Evolutionary conservation across 2,113 vertebrate genomes (phyloP).

Genomic region (Halichoeres trimaculatus): DNA sequence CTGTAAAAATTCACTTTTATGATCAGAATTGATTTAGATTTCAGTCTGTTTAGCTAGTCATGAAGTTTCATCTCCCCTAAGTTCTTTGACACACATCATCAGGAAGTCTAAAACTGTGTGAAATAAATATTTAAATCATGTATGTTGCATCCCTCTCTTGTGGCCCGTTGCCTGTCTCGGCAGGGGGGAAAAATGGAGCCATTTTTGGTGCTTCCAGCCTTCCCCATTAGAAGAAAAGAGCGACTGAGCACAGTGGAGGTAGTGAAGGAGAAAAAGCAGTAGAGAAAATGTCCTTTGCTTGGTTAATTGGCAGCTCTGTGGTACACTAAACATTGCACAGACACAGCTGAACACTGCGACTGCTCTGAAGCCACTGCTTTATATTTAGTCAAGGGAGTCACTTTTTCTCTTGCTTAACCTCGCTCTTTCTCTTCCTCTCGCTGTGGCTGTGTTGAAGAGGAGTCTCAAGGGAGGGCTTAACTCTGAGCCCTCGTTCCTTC

Average conservation of each 20-base stretch:
- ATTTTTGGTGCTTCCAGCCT: slow-evolving; percentile 27
- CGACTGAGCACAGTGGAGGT: slow-evolving; percentile 29
- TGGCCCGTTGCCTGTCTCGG: slow-evolving; percentile 5
- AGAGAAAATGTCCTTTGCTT: slow-evolving; percentile 48
- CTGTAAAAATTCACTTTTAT: too few relatives aligned
- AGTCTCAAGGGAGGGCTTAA: slow-evolving; percentile 74
- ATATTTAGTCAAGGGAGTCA: slow-evolving; percentile 71
- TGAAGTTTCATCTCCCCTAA: too few relatives aligned
- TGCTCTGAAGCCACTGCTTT: slow-evolving; percentile 59
- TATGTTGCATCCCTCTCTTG: not conserved
- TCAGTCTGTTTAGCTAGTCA: too few relatives aligned
- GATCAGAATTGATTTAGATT: too few relatives aligned
- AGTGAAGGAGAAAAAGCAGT: slow-evolving; percentile 15
- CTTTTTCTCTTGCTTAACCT: slow-evolving; percentile 68
- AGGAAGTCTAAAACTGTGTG: too few relatives aligned
- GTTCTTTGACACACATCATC: too few relatives aligned
- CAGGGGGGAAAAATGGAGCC: not conserved
- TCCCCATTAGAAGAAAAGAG: slow-evolving; percentile 39
- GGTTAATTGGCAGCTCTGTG: slow-evolving; percentile 64
- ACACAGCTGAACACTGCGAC: slow-evolving; percentile 34
- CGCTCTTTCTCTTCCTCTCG: slow-evolving; percentile 57
- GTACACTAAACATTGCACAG: slow-evolving; percentile 47
- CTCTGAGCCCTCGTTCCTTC: slow-evolving; percentile 65
- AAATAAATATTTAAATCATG: not conserved
- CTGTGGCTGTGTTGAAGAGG: slow-evolving; percentile 61